phyloP scores from a whole-genome alignment of 2,888 invertebrate species.

The Trichogramma dendrolimi region DNA sequence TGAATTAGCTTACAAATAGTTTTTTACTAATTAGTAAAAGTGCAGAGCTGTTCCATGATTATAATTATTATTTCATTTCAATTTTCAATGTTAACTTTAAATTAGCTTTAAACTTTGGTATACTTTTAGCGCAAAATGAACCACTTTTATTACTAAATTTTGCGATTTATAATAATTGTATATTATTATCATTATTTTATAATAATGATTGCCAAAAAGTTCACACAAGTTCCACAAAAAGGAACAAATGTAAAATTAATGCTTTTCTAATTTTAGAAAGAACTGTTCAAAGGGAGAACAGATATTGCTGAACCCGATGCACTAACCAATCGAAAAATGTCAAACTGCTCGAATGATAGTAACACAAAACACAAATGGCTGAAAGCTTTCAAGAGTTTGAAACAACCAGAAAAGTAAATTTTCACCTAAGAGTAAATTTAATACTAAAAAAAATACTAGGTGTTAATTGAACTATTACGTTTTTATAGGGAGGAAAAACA shows the following conservation, averaged over 20 bases:
- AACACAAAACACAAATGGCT: conserved; percentile 94
- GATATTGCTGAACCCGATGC: conserved; percentile 56
- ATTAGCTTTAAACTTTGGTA: no score
- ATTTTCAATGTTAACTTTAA: no score
- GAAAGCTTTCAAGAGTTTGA: conserved; percentile 92
- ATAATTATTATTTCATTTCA: no score
- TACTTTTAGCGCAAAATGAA: no score
- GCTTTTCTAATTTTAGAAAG: conserved; percentile 61
- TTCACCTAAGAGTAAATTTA: not conserved
- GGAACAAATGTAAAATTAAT: not conserved
- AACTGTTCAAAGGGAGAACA: conserved; percentile 63
- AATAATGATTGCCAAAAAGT: not conserved
- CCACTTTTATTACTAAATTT: not conserved
- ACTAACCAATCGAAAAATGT: conserved; percentile 77
- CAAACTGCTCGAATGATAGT: conserved; percentile 77
- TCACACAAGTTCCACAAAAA: no score
- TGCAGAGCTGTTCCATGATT: no score
- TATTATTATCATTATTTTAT: not conserved
- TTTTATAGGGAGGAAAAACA: conserved; percentile 65
- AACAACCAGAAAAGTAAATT: conserved; percentile 61
- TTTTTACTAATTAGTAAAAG: no score
- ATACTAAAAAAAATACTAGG: no score
- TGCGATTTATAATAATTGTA: not conserved
- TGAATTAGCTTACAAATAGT: no score
- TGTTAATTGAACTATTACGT: no score